Evolutionary conservation across 1,140 invertebrate genomes (phyloP), one percentile per base, ranked within the genome.

Genomic region (Antheraea pernyi): DNA sequence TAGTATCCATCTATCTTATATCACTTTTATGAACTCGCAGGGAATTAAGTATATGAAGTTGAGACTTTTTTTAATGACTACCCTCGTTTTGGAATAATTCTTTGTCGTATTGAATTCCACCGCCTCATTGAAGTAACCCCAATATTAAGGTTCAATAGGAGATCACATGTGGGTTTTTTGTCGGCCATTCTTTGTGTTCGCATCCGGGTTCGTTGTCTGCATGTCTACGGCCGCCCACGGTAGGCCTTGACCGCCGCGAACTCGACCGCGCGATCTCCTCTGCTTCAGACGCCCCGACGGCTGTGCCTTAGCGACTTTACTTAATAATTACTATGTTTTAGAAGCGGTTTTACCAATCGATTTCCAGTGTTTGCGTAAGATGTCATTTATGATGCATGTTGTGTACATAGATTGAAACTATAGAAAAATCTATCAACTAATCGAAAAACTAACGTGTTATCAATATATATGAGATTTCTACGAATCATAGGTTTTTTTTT

Each of bases 181-280:
- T 67, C 63, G 61, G 60, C 62, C 62, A 53, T 63, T 68, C 60
- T 72, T 74, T 75, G 70, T 68, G 61, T 67, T 69, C 68, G 71
- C 74, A 90, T 90, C 88, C 88, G 88, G 88, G 88, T 90, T 83
- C 78, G 80, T 71, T 72, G 71, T 76, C 75, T 75, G 60, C 74
- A 18, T 70, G 70, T 77, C 77, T 72, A 61, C 76, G 19, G 81
- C 83, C 87, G 81, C 83, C 87, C 87, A 84, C 85, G 67, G 67
- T 73, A 83, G 85, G 70, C 88, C 88, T 90, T 90, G 88, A 90
- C 88, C 88, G 88, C 81, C 69, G 66, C 84, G 83, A 85, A 84
- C 86, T 77, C 75, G 70, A 67, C 42, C 53, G 48, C 69, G 68
- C 64, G 71, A 69, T 53, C 67, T 39, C 19, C 72, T 53, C 4